Percentiles rank a stretch among this genome's conserved stretches.
These are phyloP conservation scores for Cheiracanthium punctorium DNA, from an alignment of 2,888 invertebrate genomes.

Conservation along the genomic window DNA sequence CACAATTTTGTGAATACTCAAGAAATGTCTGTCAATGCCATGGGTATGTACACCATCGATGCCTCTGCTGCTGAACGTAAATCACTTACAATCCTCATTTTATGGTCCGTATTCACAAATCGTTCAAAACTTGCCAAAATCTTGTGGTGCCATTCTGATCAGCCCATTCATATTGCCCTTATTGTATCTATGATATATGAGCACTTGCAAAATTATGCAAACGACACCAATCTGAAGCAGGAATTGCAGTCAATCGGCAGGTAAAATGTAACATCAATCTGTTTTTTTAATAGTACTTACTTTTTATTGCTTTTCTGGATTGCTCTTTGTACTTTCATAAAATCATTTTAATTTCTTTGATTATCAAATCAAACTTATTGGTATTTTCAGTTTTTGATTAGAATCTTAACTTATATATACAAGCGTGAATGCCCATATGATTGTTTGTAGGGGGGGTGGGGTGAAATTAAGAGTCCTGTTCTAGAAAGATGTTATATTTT, in stretches of 20 bases:
- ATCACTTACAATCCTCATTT: constrained; percentile 75
- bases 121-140: constrained; percentile 75
- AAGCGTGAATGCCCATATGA: no score
- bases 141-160: constrained; percentile 75
- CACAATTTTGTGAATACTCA: constrained; percentile 65
- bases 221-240: constrained; percentile 73
- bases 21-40: constrained; percentile 74
- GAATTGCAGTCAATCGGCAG: constrained; percentile 73
- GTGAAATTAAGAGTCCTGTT: no score
- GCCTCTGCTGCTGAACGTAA: constrained; percentile 70
- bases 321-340: no score
- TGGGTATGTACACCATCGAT: constrained; percentile 70
- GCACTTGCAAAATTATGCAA: constrained; percentile 73
- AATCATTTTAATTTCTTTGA: no score
- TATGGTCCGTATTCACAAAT: constrained; percentile 75
- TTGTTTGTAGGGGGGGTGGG: no score
- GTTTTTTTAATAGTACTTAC: no score
- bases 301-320: not conserved
- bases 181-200: constrained; percentile 75
- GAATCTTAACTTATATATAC: no score
- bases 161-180: constrained; percentile 76
- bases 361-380: no score
- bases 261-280: no score
- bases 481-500: no score
- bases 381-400: no score